These are phyloP conservation scores for Suricata suricatta DNA, from an alignment of 2,113 vertebrate species.

Conservation along the genomic window DNA sequence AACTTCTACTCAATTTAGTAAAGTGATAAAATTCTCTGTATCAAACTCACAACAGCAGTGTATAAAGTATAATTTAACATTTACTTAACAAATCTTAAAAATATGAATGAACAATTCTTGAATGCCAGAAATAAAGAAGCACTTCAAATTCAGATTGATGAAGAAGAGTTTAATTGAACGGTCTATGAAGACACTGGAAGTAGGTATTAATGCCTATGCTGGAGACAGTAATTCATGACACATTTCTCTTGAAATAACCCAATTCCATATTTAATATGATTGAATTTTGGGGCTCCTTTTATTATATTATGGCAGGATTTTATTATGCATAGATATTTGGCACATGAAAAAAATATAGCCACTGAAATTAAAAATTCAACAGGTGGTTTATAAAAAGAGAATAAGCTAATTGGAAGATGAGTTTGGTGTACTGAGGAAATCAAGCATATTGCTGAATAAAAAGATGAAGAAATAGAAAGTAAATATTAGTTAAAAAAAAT, in stretches of 20 bases:
- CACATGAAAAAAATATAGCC: neutral
- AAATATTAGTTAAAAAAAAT: neutral
- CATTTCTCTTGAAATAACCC: constrained; percentile 33
- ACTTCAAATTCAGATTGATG: neutral
- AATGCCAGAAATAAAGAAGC: neutral
- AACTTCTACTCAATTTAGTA: neutral
- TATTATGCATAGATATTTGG: neutral
- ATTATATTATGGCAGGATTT: neutral
- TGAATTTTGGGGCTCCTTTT: neutral
- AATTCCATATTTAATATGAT: neutral
- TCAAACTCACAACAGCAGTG: neutral
- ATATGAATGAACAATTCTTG: neutral
- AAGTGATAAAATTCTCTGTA: neutral
- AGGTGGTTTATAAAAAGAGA: neutral
- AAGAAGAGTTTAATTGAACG: neutral
- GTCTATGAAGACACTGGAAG: neutral
- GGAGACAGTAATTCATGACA: neutral
- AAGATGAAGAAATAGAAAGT: neutral
- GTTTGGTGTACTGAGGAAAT: neutral
- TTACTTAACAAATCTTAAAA: constrained; percentile 14
- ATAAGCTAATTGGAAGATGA: neutral
- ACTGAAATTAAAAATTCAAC: constrained; percentile 28
- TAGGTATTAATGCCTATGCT: neutral
- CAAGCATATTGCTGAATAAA: neutral
- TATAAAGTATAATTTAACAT: neutral